Conservation (phyloP, 2,797 vertebrate species). For the Phoeniculus purpureus region DNA sequence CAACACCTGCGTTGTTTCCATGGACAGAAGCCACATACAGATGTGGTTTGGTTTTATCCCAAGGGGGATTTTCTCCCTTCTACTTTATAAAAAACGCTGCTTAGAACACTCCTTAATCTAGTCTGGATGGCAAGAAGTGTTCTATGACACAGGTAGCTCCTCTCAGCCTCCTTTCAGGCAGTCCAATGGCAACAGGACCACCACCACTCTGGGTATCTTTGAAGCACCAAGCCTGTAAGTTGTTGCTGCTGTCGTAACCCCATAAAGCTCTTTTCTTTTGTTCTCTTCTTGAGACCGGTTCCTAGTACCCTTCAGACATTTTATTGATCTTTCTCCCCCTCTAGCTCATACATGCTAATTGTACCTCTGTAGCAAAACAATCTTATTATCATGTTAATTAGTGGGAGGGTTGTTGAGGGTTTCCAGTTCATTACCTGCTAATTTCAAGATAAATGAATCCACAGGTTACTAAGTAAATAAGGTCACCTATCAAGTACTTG, state of each 20-base stretch:
- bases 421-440: slow-evolving; percentile 88
- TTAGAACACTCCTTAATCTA: background rate
- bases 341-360: slow-evolving; percentile 84
- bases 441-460: slow-evolving; percentile 89
- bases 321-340: slow-evolving; percentile 82
- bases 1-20: slow-evolving; percentile 32
- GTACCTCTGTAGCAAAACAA: slow-evolving; percentile 85
- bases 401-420: slow-evolving; percentile 86
- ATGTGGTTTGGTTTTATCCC: background rate
- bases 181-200: background rate
- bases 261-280: slow-evolving; percentile 72
- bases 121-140: background rate
- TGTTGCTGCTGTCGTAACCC: slow-evolving; percentile 24
- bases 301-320: slow-evolving; percentile 78
- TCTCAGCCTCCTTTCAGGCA: background rate
- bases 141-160: background rate
- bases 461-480: slow-evolving; percentile 87
- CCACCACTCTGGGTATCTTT: background rate
- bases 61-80: background rate
- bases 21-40: background rate
- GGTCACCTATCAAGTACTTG: slow-evolving; percentile 87
- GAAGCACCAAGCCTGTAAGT: slow-evolving; percentile 37
- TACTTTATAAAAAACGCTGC: background rate
- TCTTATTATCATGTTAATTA: slow-evolving; percentile 89
- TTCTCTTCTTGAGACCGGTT: slow-evolving; percentile 67